Base-by-base conservation (phyloP, 2,888 invertebrate species). In the Oligia strigilis region DNA sequence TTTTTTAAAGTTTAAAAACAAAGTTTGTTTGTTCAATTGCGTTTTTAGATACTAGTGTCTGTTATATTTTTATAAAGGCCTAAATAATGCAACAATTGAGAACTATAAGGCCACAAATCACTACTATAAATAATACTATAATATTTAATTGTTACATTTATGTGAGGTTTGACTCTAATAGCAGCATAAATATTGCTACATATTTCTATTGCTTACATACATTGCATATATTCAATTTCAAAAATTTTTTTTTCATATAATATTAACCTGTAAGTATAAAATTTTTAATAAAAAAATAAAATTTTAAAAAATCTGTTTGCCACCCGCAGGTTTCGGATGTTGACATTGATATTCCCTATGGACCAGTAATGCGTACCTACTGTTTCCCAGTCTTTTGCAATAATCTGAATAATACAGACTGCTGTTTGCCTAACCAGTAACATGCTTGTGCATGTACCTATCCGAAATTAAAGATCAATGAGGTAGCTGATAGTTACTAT, bases 21-120 rank as follows among this genome's bases (percentile, higher is more conserved):
- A 74, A 62, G 13, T 71, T 87, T 82, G 75, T 83, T 88, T 88
- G 82, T 87, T 75, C 58, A 66, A 85, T 74, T 82, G 60, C 78
- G 65, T 82, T 88, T 81, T 76, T 86, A 81, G 73, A 78, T 79
- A 49, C 49, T 49, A 82, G 69, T 78, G 55, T 80, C 71, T 83
- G 76, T 89, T 84, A 78, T 77, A 77, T 83, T 74, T 83, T 78
- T 81, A 65, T 80, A 60, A n/a, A 81, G 89, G 87, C 88, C 88
- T 89, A 88, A 83, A 65, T 72, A 77, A 72, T 78, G 60, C 58
- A 62, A 64, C 58, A 77, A 79, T 72, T 71, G n/a, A 79, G n/a
- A 72, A 75, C 43, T 65, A 29, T 77, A 84, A 87, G 88, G 87
- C 88, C 88, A 87, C 84, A 89, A 86, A 84, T 65, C 29, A 75